A percentile compares a stretch with the other conserved stretches of the same genome.
Conservation (phyloP, 2,113 vertebrate genomes). For the Gymnocephalus cernua region DNA sequence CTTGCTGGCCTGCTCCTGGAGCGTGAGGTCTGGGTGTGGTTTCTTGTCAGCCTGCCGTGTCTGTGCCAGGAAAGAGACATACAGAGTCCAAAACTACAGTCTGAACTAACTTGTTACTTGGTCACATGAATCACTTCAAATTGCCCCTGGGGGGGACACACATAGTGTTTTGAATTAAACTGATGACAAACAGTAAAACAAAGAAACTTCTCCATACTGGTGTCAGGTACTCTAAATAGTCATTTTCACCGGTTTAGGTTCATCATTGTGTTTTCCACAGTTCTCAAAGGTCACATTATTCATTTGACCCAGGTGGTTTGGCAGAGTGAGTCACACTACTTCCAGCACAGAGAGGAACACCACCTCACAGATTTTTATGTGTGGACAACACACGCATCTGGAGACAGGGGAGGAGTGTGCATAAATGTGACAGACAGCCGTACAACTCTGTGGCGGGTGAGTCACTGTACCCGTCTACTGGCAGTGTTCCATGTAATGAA, state of each 20-base stretch:
- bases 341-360: conserved; percentile 39
- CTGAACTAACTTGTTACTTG: conserved; percentile 51
- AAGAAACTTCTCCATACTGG: conserved; percentile 5
- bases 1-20: conserved; percentile 44
- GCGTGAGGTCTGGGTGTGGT: conserved; percentile 74
- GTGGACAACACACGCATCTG: conserved; percentile 41
- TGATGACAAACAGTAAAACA: conserved; percentile 15
- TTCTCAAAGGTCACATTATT: conserved; percentile 68
- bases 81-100: conserved; percentile 37
- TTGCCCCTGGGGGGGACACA: too few species aligned
- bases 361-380: conserved; percentile 39
- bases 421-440: conserved; percentile 41
- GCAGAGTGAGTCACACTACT: conserved; percentile 61
- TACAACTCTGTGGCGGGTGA: conserved; percentile 34
- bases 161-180: too few species aligned
- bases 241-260: conserved; percentile 29
- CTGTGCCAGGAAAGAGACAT: conserved; percentile 35
- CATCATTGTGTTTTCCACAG: conserved; percentile 35
- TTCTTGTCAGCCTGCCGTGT: conserved; percentile 54
- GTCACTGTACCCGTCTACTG: conserved; percentile 59
- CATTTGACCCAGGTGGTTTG: conserved; percentile 55
- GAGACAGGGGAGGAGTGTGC: conserved; percentile 4
- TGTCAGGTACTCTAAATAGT: conserved; percentile 28
- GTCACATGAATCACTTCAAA: conserved; percentile 35
- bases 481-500: conserved; percentile 39